Evolutionary conservation across 2,797 vertebrate species (phyloP), one percentile per base, ranked within the genome.

Genomic region (Dryobates pubescens): DNA sequence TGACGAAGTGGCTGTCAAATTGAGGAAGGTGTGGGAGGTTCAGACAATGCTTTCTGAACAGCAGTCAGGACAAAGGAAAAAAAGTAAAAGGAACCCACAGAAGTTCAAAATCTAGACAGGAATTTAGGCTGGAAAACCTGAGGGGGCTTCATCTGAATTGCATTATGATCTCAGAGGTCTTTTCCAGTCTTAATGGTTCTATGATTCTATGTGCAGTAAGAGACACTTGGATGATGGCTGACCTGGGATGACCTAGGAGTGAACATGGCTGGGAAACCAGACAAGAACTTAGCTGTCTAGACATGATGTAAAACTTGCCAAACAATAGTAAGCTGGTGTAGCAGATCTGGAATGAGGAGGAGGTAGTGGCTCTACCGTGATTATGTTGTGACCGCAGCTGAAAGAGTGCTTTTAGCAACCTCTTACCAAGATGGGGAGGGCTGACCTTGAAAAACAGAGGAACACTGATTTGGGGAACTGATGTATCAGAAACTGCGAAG

Each of bases 261-360:
- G 73, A 92, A 88, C 43, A 69, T 14, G 47, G 59, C 47, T 90
- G 56, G 65, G 62, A 94, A 95, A 90, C 91, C 15, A 82, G 83
- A 88, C 83, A 95, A 73, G 41, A 75, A 84, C 92, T 92, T 89
- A 81, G 91, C 94, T 89, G 86, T 93, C 94, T 93, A 94, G 96
- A 94, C 75, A 29, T 82, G 29, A 77, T 89, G 86, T 92, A 79
- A 82, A 87, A 96, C 92, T 92, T 90, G 78, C 90, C 76, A 92
- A 94, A 94, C 69, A 91, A 92, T 82, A 75, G 81, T 57, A 68
- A 85, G 75, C 38, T 95, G 78, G 63, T 17, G 80, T 89, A 88
- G 86, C 47, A 84, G 92, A 69, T n/a, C 57, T 75, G 49, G 67
- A 76, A 43, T 45, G 34, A 73, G 22, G 67, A 74, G 13, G 4